phyloP scores from a whole-genome alignment of 92 coral and sea anemone species.

The Palythoa heliodiscus region DNA sequence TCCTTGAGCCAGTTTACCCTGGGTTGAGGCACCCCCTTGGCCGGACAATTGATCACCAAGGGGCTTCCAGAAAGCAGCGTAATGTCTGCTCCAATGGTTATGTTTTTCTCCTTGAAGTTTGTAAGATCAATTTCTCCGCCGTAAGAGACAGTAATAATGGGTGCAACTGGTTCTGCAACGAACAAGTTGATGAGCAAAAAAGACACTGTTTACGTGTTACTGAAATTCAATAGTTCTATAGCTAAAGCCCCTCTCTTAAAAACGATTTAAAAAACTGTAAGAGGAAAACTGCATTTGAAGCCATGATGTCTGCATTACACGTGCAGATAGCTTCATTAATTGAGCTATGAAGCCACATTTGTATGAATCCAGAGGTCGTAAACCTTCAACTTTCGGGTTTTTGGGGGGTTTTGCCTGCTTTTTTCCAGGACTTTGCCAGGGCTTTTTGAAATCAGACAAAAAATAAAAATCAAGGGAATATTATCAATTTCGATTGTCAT shows the following conservation, averaged over 20 bases:
- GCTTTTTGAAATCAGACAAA: too few species aligned
- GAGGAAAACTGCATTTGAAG: too few species aligned
- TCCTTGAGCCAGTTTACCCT: slow-evolving; percentile 80
- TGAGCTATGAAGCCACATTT: too few species aligned
- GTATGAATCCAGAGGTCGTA: too few species aligned
- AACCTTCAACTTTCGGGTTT: too few species aligned
- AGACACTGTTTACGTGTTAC: background rate
- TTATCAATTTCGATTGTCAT: too few species aligned
- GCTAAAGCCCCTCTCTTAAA: background rate
- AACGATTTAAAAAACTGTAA: too few species aligned
- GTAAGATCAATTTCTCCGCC: slow-evolving; percentile 62
- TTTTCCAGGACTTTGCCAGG: too few species aligned
- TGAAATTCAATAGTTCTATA: background rate
- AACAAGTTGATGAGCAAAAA: background rate
- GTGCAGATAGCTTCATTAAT: too few species aligned
- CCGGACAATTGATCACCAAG: slow-evolving; percentile 73
- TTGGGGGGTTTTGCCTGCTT: too few species aligned
- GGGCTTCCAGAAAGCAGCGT: slow-evolving; percentile 66
- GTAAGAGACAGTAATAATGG: slow-evolving; percentile 62
- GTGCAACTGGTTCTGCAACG: slow-evolving; percentile 72
- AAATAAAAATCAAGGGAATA: too few species aligned
- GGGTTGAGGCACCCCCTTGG: slow-evolving; percentile 85
- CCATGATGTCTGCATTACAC: too few species aligned
- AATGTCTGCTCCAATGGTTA: slow-evolving; percentile 74
- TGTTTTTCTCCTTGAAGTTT: slow-evolving; percentile 61